Percentiles rank a stretch among this genome's conserved stretches.
Evolutionary conservation across 2,113 vertebrate species (phyloP).

Genomic region (Dermatemys mawii): DNA sequence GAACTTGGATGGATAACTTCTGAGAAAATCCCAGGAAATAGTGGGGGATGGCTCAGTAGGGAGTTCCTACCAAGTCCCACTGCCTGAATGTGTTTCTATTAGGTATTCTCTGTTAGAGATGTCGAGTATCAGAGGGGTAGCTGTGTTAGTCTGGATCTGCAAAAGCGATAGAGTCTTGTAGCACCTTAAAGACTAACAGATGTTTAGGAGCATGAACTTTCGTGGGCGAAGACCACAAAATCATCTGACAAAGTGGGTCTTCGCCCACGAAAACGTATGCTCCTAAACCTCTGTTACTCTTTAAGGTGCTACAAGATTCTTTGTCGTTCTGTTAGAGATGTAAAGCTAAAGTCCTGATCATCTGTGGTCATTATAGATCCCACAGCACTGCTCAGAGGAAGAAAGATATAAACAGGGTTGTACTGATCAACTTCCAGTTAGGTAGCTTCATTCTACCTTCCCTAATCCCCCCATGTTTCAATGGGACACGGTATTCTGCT

Average conservation of each 20-base stretch:
- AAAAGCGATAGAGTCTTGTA: no score
- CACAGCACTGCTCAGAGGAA: not conserved
- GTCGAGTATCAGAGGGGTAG: no score
- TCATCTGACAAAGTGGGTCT: no score
- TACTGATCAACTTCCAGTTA: not conserved
- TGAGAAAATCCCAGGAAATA: not conserved
- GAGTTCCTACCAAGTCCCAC: not conserved
- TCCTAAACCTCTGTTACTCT: no score
- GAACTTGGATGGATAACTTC: not conserved
- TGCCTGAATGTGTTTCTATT: not conserved
- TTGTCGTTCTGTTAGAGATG: not conserved
- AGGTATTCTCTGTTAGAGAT: not conserved
- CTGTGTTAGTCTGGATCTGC: no score
- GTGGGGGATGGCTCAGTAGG: not conserved
- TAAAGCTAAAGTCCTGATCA: not conserved
- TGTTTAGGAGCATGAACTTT: no score
- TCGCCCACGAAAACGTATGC: no score
- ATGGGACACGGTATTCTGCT: not conserved
- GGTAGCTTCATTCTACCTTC: not conserved
- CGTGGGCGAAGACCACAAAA: no score
- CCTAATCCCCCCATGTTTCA: not conserved
- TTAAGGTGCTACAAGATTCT: no score
- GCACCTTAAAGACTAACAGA: no score
- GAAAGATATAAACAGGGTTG: not conserved
- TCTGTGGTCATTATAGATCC: not conserved